A percentile compares a stretch with the other conserved stretches of the same genome.
Conservation (phyloP, 2,797 vertebrate genomes). For the Smutsia gigantea region DNA sequence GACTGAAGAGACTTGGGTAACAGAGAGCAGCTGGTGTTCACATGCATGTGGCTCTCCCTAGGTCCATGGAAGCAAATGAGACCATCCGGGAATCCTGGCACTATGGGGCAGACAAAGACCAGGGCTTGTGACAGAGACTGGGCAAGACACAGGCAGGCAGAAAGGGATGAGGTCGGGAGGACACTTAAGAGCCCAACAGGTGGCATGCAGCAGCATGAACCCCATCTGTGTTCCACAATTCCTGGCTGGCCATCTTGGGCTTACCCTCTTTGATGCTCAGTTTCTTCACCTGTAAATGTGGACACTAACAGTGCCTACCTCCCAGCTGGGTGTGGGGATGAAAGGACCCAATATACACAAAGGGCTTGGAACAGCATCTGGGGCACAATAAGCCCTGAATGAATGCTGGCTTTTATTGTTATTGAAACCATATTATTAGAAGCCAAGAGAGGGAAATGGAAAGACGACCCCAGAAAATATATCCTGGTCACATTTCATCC, state of each 20-base stretch:
- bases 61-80: neutral
- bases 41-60: neutral
- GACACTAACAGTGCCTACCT: neutral
- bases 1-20: too few relatives aligned
- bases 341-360: neutral
- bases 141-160: accelerated
- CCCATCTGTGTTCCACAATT: accelerated
- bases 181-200: neutral
- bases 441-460: neutral
- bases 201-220: neutral
- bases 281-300: neutral
- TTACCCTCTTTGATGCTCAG: neutral
- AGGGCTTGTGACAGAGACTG: too few relatives aligned
- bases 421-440: neutral
- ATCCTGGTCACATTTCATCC: neutral
- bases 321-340: neutral
- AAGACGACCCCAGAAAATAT: too few relatives aligned
- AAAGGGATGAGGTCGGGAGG: neutral
- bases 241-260: neutral
- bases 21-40: neutral
- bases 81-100: neutral
- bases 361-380: neutral
- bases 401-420: neutral
- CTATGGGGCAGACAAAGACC: accelerated
- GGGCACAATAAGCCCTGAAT: neutral